Base-by-base conservation (phyloP, 2,888 invertebrate species). In the Spicauda simplicius region DNA sequence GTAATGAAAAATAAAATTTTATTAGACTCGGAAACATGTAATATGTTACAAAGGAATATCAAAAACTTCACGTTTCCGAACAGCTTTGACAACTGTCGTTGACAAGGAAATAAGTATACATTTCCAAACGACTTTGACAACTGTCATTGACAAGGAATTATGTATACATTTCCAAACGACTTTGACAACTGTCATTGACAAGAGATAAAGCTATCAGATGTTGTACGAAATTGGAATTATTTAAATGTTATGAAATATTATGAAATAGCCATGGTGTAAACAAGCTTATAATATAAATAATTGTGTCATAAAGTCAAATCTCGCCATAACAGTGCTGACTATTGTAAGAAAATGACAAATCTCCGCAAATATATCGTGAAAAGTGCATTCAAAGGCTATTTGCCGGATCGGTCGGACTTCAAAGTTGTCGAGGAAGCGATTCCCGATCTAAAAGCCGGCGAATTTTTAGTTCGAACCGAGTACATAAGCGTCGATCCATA, bases 301-400 rank as follows among this genome's bases (percentile, higher is more conserved):
- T 33, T 10, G 33, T 20, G 20, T 20, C 30, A 50, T 59, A 59
- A 59, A 48, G 48, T 48, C 45, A 59, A 25, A 41, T 14, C 41
- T 41, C 41, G 1, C 14, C 25, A 25, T 14, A 41, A 41, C 14
- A 41, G 7, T 14, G 10, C 1, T 41, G 25, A n/a, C 2, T 18
- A 10, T 20, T 59, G 11, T 25, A 12, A 65, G 37, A 58, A 65
- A 54, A 65, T 65, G 64, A 52, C 25, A 16, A 41, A 57, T 58
- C 57, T 64, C 52, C 64, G 57, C 25, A 65, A 59, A 45, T 65
- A 59, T n/a, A 18, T 59, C 5, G 65, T 65, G 54, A 65, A 59
- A 65, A 58, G 41, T 53, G 58, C 64, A 64, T 64, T 64, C 58
- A 64, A 64, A 65, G 50, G 37, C 54, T 48, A 65, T 65, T 65